Evolutionary conservation across 2,797 vertebrate genomes (phyloP), one percentile per base, ranked within the genome.

Genomic region (Pseudochromis fuscus): DNA sequence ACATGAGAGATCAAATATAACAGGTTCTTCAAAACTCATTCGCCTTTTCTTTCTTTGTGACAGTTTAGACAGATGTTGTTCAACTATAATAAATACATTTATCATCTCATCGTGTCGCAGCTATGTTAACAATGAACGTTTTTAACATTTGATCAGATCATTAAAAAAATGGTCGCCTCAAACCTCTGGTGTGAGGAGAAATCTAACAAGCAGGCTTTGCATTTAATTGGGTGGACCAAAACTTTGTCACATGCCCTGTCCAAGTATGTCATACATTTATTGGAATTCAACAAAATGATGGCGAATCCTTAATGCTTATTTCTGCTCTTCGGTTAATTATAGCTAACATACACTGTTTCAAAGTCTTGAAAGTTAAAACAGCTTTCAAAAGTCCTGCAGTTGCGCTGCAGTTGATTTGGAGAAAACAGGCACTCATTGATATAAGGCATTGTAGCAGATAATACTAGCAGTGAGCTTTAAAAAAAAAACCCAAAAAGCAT

Each of bases 151-250:
- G 64, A 85, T 87, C 65, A 72, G 78, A 77, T 84, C 70, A 81
- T 85, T 85, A 82, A 82, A 75, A 68, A 63, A 63, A 44, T 10
- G 48, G 72, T 67, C 59, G 53, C 49, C 59, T 52, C 2, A 27
- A 81, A 70, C 68, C 53, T 66, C 69, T 46, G 74, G 64, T 51
- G 45, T 10, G 70, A 64, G 40, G 6, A 56, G 48, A 71, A 78
- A 67, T 75, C 51, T 83, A 85, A 87, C 59, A 53, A 84, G 55
- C n/a, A 30, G 75, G 16, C 49, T 81, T 79, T 72, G 59, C 61
- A 53, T 75, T 81, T 83, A 87, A 87, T 83, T 86, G 83, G 84
- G 45, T 40, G 50, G 58, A 63, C 49, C 28, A 59, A 66, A 57
- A 75, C 42, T 78, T 71, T 82, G 74, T 82, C 74, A 85, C 28